Evolutionary conservation across 2,888 invertebrate genomes (phyloP), one percentile per base, ranked within the genome.

Genomic region (Xanthorhoe designata): DNA sequence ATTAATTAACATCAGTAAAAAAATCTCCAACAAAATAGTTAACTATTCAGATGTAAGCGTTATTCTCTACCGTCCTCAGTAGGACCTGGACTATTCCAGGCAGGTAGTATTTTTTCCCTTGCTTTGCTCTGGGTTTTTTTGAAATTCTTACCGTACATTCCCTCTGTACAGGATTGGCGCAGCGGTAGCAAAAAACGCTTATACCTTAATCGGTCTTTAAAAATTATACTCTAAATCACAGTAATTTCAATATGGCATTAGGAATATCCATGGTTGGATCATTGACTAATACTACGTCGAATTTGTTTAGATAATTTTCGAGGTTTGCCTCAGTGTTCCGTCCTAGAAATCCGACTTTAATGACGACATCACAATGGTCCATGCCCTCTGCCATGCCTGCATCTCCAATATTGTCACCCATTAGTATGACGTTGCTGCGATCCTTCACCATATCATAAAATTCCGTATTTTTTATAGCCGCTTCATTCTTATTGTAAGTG

Each of bases 351-450:
- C 99, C 99, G 73, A 99, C 96, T 90, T 97, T 98, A 55, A 99
- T 91, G 56, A 98, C 95, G 35, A 96, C 95, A 65, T 96, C 95
- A 4, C 95, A 94, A 69, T 96, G 94, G 0, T 96, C 96, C 77
- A 98, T 96, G 0, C 98, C 99, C 72, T 97, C 96, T 0, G 97
- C 97, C 99, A 99, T 99, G 18, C 95, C 94, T 0, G 98, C 96
- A 90, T 99, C 99, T 0, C 99, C 99, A 0, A 98, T 89, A 0
- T 97, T 97, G 86, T 99, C 99, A 0, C 99, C 99, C 95, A 99
- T 94, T 0, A 99, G 94, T 35, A 99, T 94, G 0, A 98, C 96
- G 86, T 99, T 98, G 70, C 94, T 94, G 15, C 98, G 94, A 56
- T 94, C 91, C 63, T 94, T 93, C 0, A 97, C 94, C 78, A 96